phyloP scores from a whole-genome alignment of 1,140 invertebrate species.

The Macrostomum lignano region DNA sequence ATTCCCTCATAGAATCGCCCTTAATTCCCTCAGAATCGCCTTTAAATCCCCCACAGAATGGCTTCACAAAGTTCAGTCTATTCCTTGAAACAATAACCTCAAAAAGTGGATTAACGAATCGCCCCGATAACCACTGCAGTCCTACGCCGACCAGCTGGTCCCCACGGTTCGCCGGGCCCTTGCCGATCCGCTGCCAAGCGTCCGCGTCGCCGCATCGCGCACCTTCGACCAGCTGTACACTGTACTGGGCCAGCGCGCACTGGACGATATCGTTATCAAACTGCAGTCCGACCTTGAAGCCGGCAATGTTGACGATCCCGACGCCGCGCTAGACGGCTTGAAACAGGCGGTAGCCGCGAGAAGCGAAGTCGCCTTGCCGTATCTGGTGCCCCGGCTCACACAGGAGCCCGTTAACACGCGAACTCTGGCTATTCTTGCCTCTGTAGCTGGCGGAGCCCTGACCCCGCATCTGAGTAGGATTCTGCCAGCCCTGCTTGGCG shows the following conservation, averaged over 20 bases:
- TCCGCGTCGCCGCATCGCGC: conserved; percentile 66
- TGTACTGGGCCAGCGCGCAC: conserved; percentile 61
- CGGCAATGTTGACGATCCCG: too few species aligned
- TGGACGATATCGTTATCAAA: conserved; percentile 81
- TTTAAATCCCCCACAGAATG: too few species aligned
- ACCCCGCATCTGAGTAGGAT: too few species aligned
- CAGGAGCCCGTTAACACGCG: conserved; percentile 56
- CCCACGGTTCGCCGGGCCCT: conserved; percentile 75
- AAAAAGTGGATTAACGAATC: too few species aligned
- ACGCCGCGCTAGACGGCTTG: conserved; percentile 56
- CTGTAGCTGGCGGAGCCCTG: too few species aligned
- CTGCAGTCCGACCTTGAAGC: too few species aligned
- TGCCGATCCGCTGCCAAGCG: conserved; percentile 65
- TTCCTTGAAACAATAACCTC: too few species aligned
- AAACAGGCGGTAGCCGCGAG: conserved; percentile 86
- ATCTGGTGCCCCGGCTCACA: conserved; percentile 71
- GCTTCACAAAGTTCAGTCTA: too few species aligned
- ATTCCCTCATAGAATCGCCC: too few species aligned
- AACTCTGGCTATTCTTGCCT: conserved; percentile 62
- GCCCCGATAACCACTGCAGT: too few species aligned
- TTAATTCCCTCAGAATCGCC: too few species aligned
- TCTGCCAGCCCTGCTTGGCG: too few species aligned
- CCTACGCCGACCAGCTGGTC: conserved; percentile 65
- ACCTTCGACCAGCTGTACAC: conserved; percentile 81
- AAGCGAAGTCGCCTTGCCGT: conserved; percentile 68